A percentile compares a stretch with the other conserved stretches of the same genome.
Evolutionary conservation across 2,113 vertebrate genomes (phyloP).

Genomic region (Dipodomys stephensi): DNA sequence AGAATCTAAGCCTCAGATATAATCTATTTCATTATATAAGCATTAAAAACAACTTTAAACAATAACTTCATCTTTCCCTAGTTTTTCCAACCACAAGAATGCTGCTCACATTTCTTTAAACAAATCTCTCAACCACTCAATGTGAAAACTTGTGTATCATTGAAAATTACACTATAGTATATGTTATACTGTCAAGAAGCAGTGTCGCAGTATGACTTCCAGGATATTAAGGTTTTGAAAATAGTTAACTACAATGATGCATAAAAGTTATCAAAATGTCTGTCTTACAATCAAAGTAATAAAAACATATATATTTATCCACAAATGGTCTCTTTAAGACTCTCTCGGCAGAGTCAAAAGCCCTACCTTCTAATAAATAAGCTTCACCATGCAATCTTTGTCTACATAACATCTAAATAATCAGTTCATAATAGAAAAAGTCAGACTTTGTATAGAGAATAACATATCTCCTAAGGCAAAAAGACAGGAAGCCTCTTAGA

Average conservation of each 20-base stretch:
- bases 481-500: not conserved
- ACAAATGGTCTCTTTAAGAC: not conserved
- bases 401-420: constrained; percentile 29
- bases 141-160: constrained; percentile 33
- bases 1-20: constrained; percentile 46
- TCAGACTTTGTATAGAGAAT: not conserved
- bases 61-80: constrained; percentile 41
- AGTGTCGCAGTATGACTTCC: constrained; percentile 23
- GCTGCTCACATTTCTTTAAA: constrained; percentile 65
- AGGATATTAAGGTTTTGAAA: constrained; percentile 49
- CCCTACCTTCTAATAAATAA: not conserved
- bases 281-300: constrained; percentile 24
- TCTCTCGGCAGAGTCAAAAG: not conserved
- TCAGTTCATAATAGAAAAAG: not conserved
- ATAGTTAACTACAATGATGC: not conserved
- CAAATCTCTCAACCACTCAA: constrained; percentile 48
- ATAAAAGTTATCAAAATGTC: constrained; percentile 29
- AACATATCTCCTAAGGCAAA: constrained; percentile 11
- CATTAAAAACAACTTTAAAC: constrained; percentile 58
- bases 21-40: constrained; percentile 38
- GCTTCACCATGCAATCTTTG: constrained; percentile 9
- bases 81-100: constrained; percentile 61
- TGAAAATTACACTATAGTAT: constrained; percentile 55
- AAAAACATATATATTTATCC: not conserved
- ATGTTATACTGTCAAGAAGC: constrained; percentile 32